These are phyloP conservation scores for Hippocampus abdominalis DNA, from an alignment of 2,113 vertebrate genomes.

Conservation along the genomic window DNA sequence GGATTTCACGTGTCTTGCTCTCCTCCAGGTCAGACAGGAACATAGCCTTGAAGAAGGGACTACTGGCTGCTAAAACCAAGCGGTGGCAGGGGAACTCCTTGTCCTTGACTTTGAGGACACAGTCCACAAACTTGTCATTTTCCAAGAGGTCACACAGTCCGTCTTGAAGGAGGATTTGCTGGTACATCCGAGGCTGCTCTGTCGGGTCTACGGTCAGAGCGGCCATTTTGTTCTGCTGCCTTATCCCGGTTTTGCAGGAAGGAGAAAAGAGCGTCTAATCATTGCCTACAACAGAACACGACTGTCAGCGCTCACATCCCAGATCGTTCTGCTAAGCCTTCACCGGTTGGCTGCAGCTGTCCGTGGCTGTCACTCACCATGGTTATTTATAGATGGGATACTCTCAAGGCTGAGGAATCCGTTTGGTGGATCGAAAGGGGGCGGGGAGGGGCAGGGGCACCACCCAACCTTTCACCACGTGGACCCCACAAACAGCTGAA, in stretches of 20 bases:
- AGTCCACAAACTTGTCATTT: slow-evolving; percentile 89
- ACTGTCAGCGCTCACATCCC: slow-evolving; percentile 45
- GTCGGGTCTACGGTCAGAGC: slow-evolving; percentile 78
- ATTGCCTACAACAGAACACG: slow-evolving; percentile 43
- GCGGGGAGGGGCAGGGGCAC: background rate
- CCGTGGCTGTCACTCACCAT: slow-evolving; percentile 61
- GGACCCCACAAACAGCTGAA: slow-evolving; percentile 60
- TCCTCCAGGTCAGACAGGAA: slow-evolving; percentile 84
- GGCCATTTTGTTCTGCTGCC: slow-evolving; percentile 72
- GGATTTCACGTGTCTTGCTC: slow-evolving; percentile 79
- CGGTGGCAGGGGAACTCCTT: slow-evolving; percentile 89
- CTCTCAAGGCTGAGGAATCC: slow-evolving; percentile 68
- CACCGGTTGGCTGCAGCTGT: slow-evolving; percentile 65
- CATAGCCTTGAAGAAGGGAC: slow-evolving; percentile 87
- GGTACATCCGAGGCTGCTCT: slow-evolving; percentile 88
- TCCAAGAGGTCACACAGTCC: slow-evolving; percentile 92
- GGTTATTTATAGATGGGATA: slow-evolving; percentile 82
- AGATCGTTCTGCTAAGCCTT: slow-evolving; percentile 24
- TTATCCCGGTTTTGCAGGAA: slow-evolving; percentile 28
- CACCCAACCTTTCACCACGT: slow-evolving; percentile 57
- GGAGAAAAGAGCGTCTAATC: slow-evolving; percentile 31
- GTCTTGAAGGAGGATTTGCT: slow-evolving; percentile 92
- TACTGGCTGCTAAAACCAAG: slow-evolving; percentile 89
- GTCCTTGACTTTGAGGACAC: slow-evolving; percentile 82
- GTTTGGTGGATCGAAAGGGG: slow-evolving; percentile 62